These are phyloP conservation scores for Microctenopoma lineatum DNA, from an alignment of 2,797 vertebrate genomes.

Conservation along the genomic window DNA sequence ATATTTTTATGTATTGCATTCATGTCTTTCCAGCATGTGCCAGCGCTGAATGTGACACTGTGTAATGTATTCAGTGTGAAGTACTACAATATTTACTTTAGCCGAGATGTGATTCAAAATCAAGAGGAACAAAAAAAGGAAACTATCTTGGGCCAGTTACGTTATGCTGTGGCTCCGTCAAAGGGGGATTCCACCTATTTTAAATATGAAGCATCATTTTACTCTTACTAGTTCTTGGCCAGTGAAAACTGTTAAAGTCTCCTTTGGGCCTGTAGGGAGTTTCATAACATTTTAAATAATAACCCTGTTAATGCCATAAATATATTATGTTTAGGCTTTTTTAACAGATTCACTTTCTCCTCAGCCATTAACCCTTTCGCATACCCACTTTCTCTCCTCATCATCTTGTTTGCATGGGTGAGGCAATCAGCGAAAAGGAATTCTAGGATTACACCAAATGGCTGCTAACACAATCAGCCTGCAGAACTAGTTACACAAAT, in stretches of 20 bases:
- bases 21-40: background rate
- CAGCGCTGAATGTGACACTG: background rate
- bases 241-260: background rate
- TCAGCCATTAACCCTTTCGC: constrained; percentile 32
- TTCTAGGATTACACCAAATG: constrained; percentile 65
- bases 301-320: background rate
- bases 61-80: background rate
- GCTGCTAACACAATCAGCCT: constrained; percentile 61
- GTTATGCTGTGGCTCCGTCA: background rate
- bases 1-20: background rate
- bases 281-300: background rate
- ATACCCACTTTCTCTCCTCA: constrained; percentile 30
- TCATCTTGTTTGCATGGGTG: constrained; percentile 46
- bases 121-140: too few relatives aligned
- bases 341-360: constrained; percentile 23
- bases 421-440: constrained; percentile 57
- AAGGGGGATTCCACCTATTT: background rate
- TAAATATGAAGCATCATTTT: background rate
- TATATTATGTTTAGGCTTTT: background rate
- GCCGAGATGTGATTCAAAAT: background rate
- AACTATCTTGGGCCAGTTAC: background rate
- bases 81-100: background rate
- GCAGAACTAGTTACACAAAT: constrained; percentile 56
- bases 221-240: background rate
- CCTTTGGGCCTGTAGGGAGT: background rate